phyloP scores from a whole-genome alignment of 2,113 vertebrate genomes.

The Neolamprologus hecqui region DNA sequence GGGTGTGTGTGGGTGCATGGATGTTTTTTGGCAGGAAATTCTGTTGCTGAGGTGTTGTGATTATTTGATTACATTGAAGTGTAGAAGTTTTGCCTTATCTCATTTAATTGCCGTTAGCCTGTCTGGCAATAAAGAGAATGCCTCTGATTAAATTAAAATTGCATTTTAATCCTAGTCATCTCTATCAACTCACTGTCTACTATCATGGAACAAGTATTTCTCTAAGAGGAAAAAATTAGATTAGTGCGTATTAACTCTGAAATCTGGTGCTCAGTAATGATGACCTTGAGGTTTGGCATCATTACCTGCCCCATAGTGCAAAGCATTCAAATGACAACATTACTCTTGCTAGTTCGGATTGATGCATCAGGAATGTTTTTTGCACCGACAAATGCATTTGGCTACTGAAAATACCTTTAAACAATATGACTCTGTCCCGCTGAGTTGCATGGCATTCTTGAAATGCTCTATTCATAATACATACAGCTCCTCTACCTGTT shows the following conservation, averaged over 20 bases:
- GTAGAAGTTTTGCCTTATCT: constrained; percentile 8
- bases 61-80: neutral
- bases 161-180: constrained; percentile 26
- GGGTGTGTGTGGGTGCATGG: neutral
- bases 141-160: constrained; percentile 26
- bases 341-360: constrained; percentile 23
- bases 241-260: constrained; percentile 31
- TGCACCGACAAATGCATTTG: constrained; percentile 14
- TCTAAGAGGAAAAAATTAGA: constrained; percentile 19
- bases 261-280: constrained; percentile 36
- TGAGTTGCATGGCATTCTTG: constrained; percentile 6
- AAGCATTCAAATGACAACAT: constrained; percentile 43
- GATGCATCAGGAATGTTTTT: constrained; percentile 2
- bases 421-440: neutral
- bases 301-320: constrained; percentile 48
- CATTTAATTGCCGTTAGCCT: constrained; percentile 6
- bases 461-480: constrained; percentile 25
- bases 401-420: constrained; percentile 12
- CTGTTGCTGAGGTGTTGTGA: neutral
- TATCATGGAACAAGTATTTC: constrained; percentile 2
- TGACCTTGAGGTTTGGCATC: constrained; percentile 60
- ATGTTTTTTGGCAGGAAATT: neutral
- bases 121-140: constrained; percentile 11
- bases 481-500: constrained; percentile 15
- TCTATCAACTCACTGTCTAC: constrained; percentile 15